Conservation (phyloP, 2,797 vertebrate species). For the Argentina silus region DNA sequence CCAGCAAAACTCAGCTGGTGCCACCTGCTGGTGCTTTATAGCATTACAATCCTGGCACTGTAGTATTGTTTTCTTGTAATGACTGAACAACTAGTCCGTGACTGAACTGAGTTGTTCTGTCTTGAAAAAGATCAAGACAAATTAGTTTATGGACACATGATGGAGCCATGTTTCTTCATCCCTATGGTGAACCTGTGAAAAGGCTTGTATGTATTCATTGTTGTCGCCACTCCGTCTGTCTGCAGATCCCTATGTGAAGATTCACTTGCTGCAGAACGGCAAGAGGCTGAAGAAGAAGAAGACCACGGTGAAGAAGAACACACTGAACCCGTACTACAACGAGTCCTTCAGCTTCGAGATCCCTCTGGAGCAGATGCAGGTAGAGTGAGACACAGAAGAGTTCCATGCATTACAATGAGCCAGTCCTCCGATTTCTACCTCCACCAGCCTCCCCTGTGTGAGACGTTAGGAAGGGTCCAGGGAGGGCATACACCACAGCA, state of each 20-base stretch:
- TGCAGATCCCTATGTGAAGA: slow-evolving; percentile 98
- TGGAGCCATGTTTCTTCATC: neutral
- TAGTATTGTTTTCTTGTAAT: slow-evolving; percentile 4
- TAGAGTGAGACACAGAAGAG: slow-evolving; percentile 40
- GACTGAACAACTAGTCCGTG: neutral
- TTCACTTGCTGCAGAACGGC: slow-evolving; percentile 95
- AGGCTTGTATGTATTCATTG: neutral
- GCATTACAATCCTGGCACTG: slow-evolving; percentile 45
- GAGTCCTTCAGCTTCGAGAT: slow-evolving; percentile 99
- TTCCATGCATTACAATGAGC: too few relatives aligned
- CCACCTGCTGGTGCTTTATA: slow-evolving; percentile 64
- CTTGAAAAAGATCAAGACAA: too few relatives aligned
- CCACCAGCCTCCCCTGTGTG: neutral
- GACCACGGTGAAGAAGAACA: slow-evolving; percentile 99
- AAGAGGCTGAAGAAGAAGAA: slow-evolving; percentile 99
- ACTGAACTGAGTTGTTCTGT: too few relatives aligned
- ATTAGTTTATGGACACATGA: too few relatives aligned
- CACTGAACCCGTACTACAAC: slow-evolving; percentile 96
- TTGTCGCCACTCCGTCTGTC: neutral
- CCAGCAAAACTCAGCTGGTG: slow-evolving; percentile 49
- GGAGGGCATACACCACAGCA: neutral
- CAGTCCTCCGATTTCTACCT: too few relatives aligned
- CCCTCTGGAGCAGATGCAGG: slow-evolving; percentile 98
- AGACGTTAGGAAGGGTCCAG: too few relatives aligned
- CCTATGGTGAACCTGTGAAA: neutral